phyloP scores from a whole-genome alignment of 35 echinoderm and acorn worm genomes.

The Strongylocentrotus purpuratus region DNA sequence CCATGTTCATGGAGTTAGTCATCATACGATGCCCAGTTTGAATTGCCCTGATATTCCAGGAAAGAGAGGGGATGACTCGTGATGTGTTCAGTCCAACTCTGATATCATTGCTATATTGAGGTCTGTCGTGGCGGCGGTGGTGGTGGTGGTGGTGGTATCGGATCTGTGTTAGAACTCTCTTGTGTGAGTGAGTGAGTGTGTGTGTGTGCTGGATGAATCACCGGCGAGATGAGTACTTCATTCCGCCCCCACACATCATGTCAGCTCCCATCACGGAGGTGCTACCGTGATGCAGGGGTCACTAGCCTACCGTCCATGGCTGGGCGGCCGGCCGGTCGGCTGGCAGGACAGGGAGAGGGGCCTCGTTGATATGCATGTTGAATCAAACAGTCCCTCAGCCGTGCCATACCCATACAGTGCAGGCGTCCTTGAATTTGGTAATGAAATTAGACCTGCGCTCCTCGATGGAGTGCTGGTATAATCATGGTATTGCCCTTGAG shows the following conservation, averaged over 20 bases:
- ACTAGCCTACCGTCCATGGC: constrained; percentile 17
- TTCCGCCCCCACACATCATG: constrained; percentile 29
- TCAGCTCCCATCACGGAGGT: background rate
- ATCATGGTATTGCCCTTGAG: background rate
- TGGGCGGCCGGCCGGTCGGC: background rate
- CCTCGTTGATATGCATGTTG: background rate
- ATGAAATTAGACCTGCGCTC: background rate
- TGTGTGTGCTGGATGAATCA: constrained; percentile 15
- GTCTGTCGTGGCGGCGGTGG: background rate
- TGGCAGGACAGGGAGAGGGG: background rate
- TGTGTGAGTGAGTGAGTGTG: background rate
- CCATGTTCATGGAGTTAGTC: background rate
- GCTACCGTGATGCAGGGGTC: background rate
- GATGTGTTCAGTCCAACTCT: background rate
- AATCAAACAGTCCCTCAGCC: background rate
- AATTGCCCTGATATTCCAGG: constrained; percentile 26
- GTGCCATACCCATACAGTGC: background rate
- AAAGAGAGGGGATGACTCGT: constrained; percentile 20
- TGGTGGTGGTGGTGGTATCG: background rate
- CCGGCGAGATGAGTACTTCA: background rate
- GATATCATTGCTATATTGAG: constrained; percentile 10
- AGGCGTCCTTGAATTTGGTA: constrained; percentile 8
- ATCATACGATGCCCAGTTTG: background rate
- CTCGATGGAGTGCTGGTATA: background rate
- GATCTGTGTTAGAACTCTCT: background rate